Evolutionary conservation across 2,888 invertebrate genomes (phyloP), one percentile per base, ranked within the genome.

Genomic region (Lithophane ornitopus): DNA sequence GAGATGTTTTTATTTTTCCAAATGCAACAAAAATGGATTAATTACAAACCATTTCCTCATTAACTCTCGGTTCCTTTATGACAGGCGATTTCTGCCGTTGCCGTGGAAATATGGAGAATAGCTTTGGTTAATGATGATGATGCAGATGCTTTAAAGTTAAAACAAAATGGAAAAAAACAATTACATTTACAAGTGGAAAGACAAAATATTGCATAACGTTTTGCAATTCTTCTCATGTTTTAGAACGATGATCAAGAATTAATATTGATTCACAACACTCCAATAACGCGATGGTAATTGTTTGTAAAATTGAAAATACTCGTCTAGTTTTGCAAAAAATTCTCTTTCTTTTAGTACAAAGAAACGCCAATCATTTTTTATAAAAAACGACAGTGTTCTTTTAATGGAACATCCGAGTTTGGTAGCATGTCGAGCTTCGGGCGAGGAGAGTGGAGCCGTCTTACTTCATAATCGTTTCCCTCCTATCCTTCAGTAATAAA

Each of bases 331-430:
- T 41, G 3, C 19, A 12, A 44, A 4, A 44, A 49, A 59, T 6
- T 56, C 56, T 41, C 12, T 52, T 54, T 34, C 14, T 41, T 61
- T 28, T 6, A 61, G 11, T 65, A 69, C 49, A 70, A 84, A 76
- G 54, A 74, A 67, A 59, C 19, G 69, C 59, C 54, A 69, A 74
- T 71, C 14, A 59, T 69, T 68, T 68, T 7, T 39, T 41, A 58
- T 70, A 62, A 79, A 76, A 82, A 72, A 56, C 56, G 52, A 28
- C 46, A 71, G 49, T 49, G 54, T 76, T 72, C 39, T 80, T 74
- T 67, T 72, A 77, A 74, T 67, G 49, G 72, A 80, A 69, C 54
- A 70, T 76, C 62, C 39, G 34, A 72, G 67, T 76, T 84, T 4
- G 46, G 44, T 61, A 67, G 41, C 56, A 61, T 56, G 34, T 81